Base-by-base conservation (phyloP, 1,140 invertebrate genomes). In the Phenacoccus solenopsis region DNA sequence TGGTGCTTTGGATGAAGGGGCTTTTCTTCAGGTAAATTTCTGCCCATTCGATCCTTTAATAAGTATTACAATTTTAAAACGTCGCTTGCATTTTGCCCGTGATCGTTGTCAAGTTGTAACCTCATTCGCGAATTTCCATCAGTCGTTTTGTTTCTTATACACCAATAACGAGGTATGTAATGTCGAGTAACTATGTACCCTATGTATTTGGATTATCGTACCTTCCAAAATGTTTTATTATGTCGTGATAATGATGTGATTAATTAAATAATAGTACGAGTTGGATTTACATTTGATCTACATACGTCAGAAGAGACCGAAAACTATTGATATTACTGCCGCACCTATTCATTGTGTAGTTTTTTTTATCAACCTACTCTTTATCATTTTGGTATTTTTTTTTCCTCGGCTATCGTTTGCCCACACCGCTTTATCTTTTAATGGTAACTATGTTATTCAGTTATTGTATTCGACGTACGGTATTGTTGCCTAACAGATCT, bases 301-400 rank as follows among this genome's bases (percentile, higher is more conserved):
- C 4, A 64, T 25, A 64, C 22, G 59, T 27, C 59, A 64, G 59
- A 64, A 64, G 59, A 24, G 25, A 27, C 59, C 59, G 59, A 64
- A 64, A 64, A 20, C 21, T 64, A 64, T 24, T 64, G 59, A 24
- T 27, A 64, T 24, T 22, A 64, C 2, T 16, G 59, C 59, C 59
- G 59, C 59, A 64, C 59, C 59, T 64, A 64, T 64, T 64, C 59
- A 64, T 64, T 64, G 59, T 64, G 59, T 64, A 64, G 59, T 64
- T 64, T 27, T 25, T 9, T 25, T 59, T 59, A 64, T 64, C 59
- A 64, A 27, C 59, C 22, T 22, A 24, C 25, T 5, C 56, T 64
- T 27, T 16, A 64, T 64, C 59, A 24, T 24, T 27, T 64, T 25
- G 12, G 21, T 27, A 7, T 24, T 64, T 25, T 64, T 27, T 64